Evolutionary conservation across 2,113 vertebrate species (phyloP).

Genomic region (Halichoerus grypus): DNA sequence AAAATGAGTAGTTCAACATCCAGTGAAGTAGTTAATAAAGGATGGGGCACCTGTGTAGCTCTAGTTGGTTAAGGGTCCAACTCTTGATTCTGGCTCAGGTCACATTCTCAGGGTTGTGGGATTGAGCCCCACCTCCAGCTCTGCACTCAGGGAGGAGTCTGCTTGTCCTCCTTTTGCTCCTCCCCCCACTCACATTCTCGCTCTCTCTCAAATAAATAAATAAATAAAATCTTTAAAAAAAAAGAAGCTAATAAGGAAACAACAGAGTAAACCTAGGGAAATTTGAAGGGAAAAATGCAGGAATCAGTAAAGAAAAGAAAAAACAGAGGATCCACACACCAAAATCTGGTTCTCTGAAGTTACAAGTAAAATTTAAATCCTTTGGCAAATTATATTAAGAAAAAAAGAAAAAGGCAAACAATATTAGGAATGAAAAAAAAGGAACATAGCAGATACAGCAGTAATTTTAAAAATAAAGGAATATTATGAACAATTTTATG

Average conservation of each 20-base stretch:
- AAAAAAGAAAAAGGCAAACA: not conserved
- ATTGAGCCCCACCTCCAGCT: not conserved
- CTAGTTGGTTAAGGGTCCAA: not conserved
- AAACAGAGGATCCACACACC: not conserved
- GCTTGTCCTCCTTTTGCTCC: not conserved
- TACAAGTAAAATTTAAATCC: not conserved
- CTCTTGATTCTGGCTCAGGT: not conserved
- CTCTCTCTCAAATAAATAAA: not conserved
- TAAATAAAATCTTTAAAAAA: not conserved
- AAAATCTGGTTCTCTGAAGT: slow-evolving; percentile 17
- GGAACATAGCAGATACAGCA: not conserved
- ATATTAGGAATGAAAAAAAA: not conserved
- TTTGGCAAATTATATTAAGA: not conserved
- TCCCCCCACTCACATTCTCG: not conserved
- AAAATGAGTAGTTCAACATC: not conserved
- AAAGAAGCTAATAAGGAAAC: slow-evolving; percentile 7
- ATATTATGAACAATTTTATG: slow-evolving; percentile 17
- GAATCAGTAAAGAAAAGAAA: not conserved
- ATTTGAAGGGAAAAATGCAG: not conserved
- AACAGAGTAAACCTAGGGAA: not conserved
- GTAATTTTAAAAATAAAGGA: slow-evolving; percentile 26
- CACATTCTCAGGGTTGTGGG: not conserved
- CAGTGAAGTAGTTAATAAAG: not conserved
- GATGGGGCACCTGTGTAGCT: not conserved
- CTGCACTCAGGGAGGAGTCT: not conserved